Conservation (phyloP, 2,888 invertebrate genomes). For the Pseudococcus longispinus region DNA sequence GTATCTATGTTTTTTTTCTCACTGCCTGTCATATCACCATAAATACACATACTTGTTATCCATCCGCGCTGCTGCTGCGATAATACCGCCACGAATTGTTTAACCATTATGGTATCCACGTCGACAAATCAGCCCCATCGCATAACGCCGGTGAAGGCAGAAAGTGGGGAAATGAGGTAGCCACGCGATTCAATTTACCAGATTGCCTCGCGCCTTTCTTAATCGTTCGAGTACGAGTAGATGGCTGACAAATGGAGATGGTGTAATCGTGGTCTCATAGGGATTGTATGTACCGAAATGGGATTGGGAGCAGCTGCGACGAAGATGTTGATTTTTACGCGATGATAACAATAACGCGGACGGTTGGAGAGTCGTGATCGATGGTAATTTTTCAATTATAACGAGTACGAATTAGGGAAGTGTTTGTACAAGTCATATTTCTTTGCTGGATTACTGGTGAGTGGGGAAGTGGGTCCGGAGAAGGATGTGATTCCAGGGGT, state of each 20-base stretch:
- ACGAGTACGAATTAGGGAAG: neutral
- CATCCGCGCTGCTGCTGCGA: neutral
- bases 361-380: neutral
- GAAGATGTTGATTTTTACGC: neutral
- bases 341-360: neutral
- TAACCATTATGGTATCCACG: neutral
- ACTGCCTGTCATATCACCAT: neutral
- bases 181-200: slow-evolving; percentile 29
- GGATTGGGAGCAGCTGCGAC: neutral
- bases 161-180: neutral
- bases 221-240: neutral
- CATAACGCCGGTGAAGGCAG: neutral
- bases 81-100: neutral
- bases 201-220: slow-evolving; percentile 27
- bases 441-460: neutral
- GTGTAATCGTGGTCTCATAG: neutral
- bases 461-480: neutral
- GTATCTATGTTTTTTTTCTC: slow-evolving; percentile 2
- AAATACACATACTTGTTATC: neutral
- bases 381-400: slow-evolving; percentile 28
- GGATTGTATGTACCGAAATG: neutral
- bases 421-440: neutral
- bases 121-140: neutral
- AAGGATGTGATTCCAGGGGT: too few species aligned
- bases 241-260: slow-evolving; percentile 28